Evolutionary conservation across 2,113 vertebrate species (phyloP), one percentile per base, ranked within the genome.

Genomic region (Coptodon rendalli): DNA sequence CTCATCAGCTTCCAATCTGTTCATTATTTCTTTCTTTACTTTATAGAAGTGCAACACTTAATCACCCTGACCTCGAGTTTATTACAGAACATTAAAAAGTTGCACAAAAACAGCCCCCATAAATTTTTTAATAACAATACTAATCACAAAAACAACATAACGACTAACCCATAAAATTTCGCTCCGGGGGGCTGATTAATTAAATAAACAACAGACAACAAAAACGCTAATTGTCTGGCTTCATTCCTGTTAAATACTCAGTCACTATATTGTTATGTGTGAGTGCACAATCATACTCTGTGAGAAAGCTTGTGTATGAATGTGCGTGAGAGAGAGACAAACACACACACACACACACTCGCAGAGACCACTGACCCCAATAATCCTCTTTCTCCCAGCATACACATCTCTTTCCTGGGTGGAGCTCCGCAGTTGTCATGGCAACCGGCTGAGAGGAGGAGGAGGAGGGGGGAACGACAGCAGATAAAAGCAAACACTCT

Each of bases 321-420:
- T 79, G 52, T 53, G 59, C 13, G 81, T 53, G 91, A 68, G 83
- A 79, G 76, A 76, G 27, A 79, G n/a, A 38, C 50, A 71, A 3
- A 73, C 84, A 76, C 2, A 17, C 40, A 76, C 61, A 82, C 86
- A 68, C 86, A 87, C 40, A 29, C 43, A 79, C 89, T 89, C 38
- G 54, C 87, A 87, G 57, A 80, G 91, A 94, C 86, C 88, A 87
- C 88, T 95, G 94, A 94, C 94, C 94, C 93, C 94, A 92, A 95
- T 95, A 95, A 95, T 94, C 93, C 92, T 92, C 90, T 93, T 93
- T 93, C 89, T 93, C 90, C 88, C 89, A 90, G 87, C 87, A 40
- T 68, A 88, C 91, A 88, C 89, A 87, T 93, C 93, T 87, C 88
- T 85, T 81, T 92, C 84, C 92, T 94, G 95, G 94, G 94, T 93